Conservation (phyloP, 37 sponge, comb jelly and placozoan species). For the Geodia barretti region DNA sequence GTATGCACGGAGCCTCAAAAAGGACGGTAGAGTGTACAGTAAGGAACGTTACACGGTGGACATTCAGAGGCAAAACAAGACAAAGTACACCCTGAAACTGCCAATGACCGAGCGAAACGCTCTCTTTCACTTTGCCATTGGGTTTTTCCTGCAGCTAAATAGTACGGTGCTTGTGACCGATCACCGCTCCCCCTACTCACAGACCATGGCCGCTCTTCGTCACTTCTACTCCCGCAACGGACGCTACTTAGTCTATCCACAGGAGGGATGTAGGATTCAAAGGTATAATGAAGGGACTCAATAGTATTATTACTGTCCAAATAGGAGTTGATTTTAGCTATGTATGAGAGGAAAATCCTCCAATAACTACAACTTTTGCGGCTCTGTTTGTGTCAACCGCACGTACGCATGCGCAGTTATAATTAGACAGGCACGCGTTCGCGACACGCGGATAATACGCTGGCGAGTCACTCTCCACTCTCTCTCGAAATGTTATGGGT, state of each 20-base stretch:
- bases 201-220: slow-evolving; percentile 26
- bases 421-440: no score
- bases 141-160: slow-evolving; percentile 17
- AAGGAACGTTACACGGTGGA: slow-evolving; percentile 20
- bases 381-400: no score
- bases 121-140: slow-evolving; percentile 19
- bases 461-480: no score
- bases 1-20: no score
- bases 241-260: slow-evolving; percentile 5
- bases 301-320: no score
- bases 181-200: slow-evolving; percentile 13
- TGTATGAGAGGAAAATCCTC: no score
- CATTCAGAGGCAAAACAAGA: not conserved
- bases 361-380: no score
- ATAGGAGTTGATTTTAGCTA: no score
- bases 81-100: not conserved
- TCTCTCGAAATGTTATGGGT: no score
- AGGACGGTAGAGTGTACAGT: not conserved
- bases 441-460: no score
- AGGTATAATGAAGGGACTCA: slow-evolving; percentile 27
- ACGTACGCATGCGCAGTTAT: no score
- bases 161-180: slow-evolving; percentile 11
- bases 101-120: slow-evolving; percentile 32
- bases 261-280: slow-evolving; percentile 1
- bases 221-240: slow-evolving; percentile 25